These are phyloP conservation scores for Grapholita molesta DNA, from an alignment of 1,140 invertebrate genomes.

Conservation along the genomic window DNA sequence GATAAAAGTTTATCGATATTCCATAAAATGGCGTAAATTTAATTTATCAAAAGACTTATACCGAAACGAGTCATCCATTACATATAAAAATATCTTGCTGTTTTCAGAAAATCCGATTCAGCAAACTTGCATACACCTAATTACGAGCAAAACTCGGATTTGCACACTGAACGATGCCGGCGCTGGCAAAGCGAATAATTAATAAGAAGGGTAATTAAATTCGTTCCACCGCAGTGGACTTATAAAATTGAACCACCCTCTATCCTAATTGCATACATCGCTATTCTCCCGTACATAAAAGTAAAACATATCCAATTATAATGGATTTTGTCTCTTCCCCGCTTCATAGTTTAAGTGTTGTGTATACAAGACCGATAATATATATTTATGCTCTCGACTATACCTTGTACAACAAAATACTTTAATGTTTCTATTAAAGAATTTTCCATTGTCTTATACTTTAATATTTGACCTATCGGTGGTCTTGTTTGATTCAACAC, in stretches of 20 bases:
- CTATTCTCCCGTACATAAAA: background rate
- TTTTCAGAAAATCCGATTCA: constrained; percentile 37
- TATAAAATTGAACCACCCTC: constrained; percentile 36
- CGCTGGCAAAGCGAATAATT: constrained; percentile 40
- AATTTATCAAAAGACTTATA: no score
- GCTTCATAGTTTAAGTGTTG: background rate
- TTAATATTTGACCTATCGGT: no score
- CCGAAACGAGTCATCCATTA: background rate
- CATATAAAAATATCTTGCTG: constrained; percentile 27
- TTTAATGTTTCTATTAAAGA: no score
- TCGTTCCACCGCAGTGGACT: constrained; percentile 30
- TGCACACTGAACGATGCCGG: constrained; percentile 31
- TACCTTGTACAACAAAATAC: no score
- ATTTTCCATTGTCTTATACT: no score
- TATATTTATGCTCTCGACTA: no score
- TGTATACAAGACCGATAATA: background rate
- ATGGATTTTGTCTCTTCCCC: constrained; percentile 15
- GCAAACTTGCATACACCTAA: constrained; percentile 46
- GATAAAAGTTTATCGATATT: no score
- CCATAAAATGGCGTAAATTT: no score
- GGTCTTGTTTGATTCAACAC: no score
- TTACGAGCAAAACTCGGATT: constrained; percentile 48
- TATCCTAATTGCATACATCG: constrained; percentile 29
- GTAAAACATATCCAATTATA: constrained; percentile 5
- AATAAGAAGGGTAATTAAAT: constrained; percentile 50